A percentile compares a stretch with the other conserved stretches of the same genome.
phyloP scores from a whole-genome alignment of 2,888 invertebrate species.

The Griposia aprilina region DNA sequence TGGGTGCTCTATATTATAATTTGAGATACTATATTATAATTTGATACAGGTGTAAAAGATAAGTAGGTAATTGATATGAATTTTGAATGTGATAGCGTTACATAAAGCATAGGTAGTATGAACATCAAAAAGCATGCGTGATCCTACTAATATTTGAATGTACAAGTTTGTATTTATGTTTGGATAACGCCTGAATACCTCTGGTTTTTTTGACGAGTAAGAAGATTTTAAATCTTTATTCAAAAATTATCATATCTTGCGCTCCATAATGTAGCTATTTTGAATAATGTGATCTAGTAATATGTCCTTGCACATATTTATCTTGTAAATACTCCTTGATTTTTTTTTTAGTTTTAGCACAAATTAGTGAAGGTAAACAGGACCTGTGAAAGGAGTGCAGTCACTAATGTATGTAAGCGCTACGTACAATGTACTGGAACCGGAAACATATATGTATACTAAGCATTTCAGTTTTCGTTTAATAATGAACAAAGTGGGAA shows the following conservation, averaged over 20 bases:
- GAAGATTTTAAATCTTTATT: too few species aligned
- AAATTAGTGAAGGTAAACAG: background rate
- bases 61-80: too few species aligned
- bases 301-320: too few species aligned
- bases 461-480: background rate
- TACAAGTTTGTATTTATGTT: too few species aligned
- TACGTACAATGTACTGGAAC: background rate
- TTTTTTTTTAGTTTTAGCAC: background rate
- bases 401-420: background rate
- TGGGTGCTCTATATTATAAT: too few species aligned
- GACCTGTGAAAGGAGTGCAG: too few species aligned
- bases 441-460: background rate
- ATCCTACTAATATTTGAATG: too few species aligned
- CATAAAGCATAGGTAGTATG: too few species aligned
- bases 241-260: background rate
- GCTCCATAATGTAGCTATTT: background rate
- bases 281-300: background rate
- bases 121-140: too few species aligned
- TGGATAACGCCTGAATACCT: background rate
- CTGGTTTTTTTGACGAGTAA: background rate
- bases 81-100: too few species aligned
- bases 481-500: background rate
- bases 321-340: too few species aligned
- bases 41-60: background rate
- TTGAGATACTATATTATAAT: background rate